Conservation (phyloP, 37 sponge, comb jelly and placozoan genomes). For the Bolinopsis microptera region DNA sequence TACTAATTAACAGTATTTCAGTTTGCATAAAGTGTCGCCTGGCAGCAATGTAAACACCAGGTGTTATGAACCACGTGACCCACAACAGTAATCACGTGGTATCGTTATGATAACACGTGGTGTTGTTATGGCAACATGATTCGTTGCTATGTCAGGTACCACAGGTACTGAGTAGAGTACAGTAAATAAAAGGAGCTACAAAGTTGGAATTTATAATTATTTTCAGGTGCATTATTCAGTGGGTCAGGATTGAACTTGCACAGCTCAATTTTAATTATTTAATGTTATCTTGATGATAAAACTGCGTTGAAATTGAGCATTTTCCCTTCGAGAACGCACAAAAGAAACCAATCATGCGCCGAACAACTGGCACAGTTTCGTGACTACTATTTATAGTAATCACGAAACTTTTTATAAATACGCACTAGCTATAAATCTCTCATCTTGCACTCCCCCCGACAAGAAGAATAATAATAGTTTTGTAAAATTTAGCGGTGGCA, state of each 20-base stretch:
- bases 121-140: neutral
- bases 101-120: neutral
- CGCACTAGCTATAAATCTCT: too few relatives aligned
- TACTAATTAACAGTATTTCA: neutral
- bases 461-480: too few relatives aligned
- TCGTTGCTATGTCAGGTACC: neutral
- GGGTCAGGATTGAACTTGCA: neutral
- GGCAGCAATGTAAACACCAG: neutral
- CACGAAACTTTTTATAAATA: too few relatives aligned
- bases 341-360: too few relatives aligned
- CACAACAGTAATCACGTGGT: neutral
- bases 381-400: too few relatives aligned
- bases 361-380: too few relatives aligned
- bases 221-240: neutral
- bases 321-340: too few relatives aligned
- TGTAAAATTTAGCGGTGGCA: too few relatives aligned
- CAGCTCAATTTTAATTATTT: neutral
- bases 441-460: too few relatives aligned
- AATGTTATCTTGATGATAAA: too few relatives aligned
- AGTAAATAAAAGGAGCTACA: neutral
- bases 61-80: neutral
- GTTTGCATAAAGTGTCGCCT: neutral
- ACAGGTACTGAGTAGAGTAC: neutral
- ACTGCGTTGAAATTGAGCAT: too few relatives aligned
- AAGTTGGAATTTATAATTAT: neutral